Conservation (phyloP, 2,888 invertebrate genomes). For the Noctua janthina region DNA sequence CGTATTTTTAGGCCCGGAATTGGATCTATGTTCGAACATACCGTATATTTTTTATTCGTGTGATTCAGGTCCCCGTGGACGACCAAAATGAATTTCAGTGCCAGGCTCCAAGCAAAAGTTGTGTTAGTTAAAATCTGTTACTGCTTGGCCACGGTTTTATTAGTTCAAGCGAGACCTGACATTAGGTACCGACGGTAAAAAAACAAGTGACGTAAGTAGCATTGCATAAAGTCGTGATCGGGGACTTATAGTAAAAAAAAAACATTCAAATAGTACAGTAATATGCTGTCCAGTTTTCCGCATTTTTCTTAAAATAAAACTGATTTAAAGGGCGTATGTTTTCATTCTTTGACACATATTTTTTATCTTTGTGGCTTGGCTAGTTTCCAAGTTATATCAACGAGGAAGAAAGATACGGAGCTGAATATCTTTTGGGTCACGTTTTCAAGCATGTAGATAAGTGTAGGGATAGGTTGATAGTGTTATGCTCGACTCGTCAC, state of each 20-base stretch:
- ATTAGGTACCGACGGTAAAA: neutral
- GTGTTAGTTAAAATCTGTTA: constrained; percentile 24
- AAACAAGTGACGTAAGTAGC: neutral
- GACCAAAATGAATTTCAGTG: constrained; percentile 16
- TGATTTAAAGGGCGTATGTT: constrained; percentile 44
- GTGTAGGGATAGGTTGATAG: neutral
- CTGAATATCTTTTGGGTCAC: constrained; percentile 55
- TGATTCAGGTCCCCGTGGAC: neutral
- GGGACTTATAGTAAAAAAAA: neutral
- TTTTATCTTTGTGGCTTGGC: constrained; percentile 54
- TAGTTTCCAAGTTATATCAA: constrained; percentile 59
- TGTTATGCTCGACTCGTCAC: too few relatives aligned
- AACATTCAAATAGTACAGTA: neutral
- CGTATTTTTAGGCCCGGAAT: constrained; percentile 24
- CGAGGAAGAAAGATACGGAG: constrained; percentile 55
- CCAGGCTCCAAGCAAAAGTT: constrained; percentile 12
- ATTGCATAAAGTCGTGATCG: neutral
- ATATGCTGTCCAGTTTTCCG: neutral
- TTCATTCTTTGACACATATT: constrained; percentile 48
- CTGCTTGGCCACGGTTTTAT: neutral
- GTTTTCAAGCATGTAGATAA: constrained; percentile 17
- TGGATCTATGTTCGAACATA: constrained; percentile 22
- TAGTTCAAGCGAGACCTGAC: neutral
- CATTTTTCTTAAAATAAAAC: constrained; percentile 32
- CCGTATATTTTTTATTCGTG: constrained; percentile 35